Base-by-base conservation (phyloP, 1,140 invertebrate genomes). In the Manduca sexta region DNA sequence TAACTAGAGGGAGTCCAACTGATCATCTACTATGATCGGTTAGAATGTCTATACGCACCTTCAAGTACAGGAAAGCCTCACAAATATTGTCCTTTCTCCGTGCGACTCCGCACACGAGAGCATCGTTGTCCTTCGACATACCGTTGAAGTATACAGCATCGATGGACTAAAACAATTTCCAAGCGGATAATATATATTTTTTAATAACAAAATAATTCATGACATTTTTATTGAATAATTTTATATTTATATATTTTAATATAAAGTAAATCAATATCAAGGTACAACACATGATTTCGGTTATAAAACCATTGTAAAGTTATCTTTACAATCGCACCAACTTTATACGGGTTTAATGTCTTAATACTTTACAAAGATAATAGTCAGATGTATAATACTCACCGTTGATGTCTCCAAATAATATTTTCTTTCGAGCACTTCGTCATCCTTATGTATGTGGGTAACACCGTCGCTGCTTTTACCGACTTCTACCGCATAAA, bases 111-210 rank as follows among this genome's bases (percentile, higher is more conserved):
- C 87, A 87, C 7, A 89, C 63, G 6, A 90, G 55, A 15, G 81
- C 76, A 18, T 84, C 81, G 5, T 87, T 88, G 35, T 83, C 54
- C 41, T 74, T 62, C 30, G 86, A 88, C 13, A 86, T 78, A 10
- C 84, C 87, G 66, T 90, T 90, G 54, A 90, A 90, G 56, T 90
- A 90, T 12, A 90, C 86, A 3, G 86, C 89, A 69, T 91, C 89
- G 43, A 90, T 86, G 15, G 88, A 87, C 89, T 90, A 49, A 69
- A 69, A 85, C 13, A 12, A 44, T 56, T 35, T 35, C 13, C n/a
- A 35, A 14, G n/a, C n/a, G n/a, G n/a, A n/a, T n/a, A n/a, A n/a
- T n/a, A n/a, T n/a, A n/a, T n/a, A n/a, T n/a, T n/a, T n/a, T n/a
- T n/a, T 38, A 41, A 30, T 43, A 42, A 46, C 34, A 12, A 45